Evolutionary conservation across 30 jellyfish, hydroid and myxozoan species (phyloP), one percentile per base, ranked within the genome.

Genomic region (Rhopilema esculentum): DNA sequence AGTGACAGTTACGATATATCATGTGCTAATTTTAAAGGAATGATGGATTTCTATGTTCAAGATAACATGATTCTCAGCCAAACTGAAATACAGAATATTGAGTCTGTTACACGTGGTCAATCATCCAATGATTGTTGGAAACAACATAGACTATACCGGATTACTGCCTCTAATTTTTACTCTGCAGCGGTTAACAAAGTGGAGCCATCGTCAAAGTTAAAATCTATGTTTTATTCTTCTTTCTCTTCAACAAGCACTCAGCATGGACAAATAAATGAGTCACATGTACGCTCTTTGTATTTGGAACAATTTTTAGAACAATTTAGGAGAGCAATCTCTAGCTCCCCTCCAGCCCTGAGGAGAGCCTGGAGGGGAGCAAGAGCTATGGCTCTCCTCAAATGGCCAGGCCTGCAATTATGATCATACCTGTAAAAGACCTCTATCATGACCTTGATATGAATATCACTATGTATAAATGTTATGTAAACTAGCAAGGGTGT

Each of bases 161-260:
- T 77, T 15, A 49, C 88, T 9, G 88, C 75, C 24, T 77, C 88
- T 49, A 77, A 16, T 20, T 77, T 67, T 23, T 77, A 77, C 75
- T 48, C 75, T 77, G 75, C 80, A 28, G 80, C 20, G 2, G 76
- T 77, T 9, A 77, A 77, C 26, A 40, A 75, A 12, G 88, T 77
- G 19, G 88, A 77, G 17, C 81, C 88, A 16, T 77, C 88, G 20
- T 24, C 74, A 77, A 77, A 77, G 75, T 0, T 77, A 28, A 77
- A 26, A 21, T 49, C 82, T 18, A 77, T 61, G 86, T 0, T 16
- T 48, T 75, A 75, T 30, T 23, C 19, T 6, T 48, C 74, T 19
- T 77, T 77, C 32, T n/a, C 23, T 9, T 48, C 88, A 9, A 32
- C 80, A 20, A 27, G 77, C 27, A 77, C 88, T 12, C 48, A 30